phyloP scores from a whole-genome alignment of 2,113 vertebrate genomes.

The Sula dactylatra region DNA sequence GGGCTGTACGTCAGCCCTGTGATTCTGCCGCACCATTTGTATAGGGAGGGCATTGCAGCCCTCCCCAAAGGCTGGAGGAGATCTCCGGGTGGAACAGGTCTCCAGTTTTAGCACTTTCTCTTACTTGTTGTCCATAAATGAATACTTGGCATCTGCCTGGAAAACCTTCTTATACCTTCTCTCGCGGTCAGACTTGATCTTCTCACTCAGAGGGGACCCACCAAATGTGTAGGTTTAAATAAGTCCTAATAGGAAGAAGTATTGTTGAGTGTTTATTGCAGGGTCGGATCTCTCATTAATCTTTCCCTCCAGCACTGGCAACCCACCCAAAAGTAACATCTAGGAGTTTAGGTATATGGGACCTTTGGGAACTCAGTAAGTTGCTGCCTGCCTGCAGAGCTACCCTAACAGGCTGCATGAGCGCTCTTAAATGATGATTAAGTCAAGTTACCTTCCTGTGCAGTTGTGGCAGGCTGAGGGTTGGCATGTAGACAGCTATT shows the following conservation, averaged over 20 bases:
- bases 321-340: slow-evolving; percentile 37
- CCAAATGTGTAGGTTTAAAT: background rate
- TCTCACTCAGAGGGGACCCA: background rate
- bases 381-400: slow-evolving; percentile 14
- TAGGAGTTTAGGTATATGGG: background rate
- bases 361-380: slow-evolving; percentile 8
- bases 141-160: background rate
- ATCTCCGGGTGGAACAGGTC: background rate
- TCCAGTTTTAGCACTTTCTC: background rate
- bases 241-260: background rate
- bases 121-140: background rate
- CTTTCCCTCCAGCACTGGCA: slow-evolving; percentile 27
- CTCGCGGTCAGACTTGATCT: background rate
- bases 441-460: background rate
- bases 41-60: background rate
- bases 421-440: background rate
- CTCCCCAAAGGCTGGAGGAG: background rate
- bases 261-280: slow-evolving; percentile 42
- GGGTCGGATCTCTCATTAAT: slow-evolving; percentile 25
- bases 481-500: background rate
- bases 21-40: background rate
- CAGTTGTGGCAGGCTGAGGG: background rate
- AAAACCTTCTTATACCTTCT: background rate
- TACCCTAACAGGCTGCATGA: background rate
- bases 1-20: background rate